These are phyloP conservation scores for Hippocampus mohnikei DNA, from an alignment of 2,113 vertebrate genomes.

Conservation along the genomic window DNA sequence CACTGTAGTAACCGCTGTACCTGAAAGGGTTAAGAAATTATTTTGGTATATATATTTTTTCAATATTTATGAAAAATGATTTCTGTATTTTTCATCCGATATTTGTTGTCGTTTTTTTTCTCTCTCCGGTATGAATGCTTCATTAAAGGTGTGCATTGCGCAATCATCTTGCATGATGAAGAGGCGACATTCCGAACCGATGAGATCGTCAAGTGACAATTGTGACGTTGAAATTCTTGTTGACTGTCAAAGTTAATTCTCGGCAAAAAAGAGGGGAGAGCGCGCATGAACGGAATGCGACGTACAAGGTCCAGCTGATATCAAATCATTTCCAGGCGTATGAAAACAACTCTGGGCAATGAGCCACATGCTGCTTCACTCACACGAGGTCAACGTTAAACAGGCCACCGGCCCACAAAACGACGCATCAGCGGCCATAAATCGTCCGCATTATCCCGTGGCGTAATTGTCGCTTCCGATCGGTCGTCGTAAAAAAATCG, in stretches of 20 bases:
- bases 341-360: not conserved
- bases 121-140: no score
- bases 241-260: no score
- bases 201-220: not conserved
- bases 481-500: conserved; percentile 69
- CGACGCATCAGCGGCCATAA: conserved; percentile 54
- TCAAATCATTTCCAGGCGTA: not conserved
- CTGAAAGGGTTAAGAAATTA: no score
- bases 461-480: conserved; percentile 64
- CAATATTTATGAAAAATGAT: no score
- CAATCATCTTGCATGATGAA: no score
- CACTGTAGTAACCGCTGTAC: no score
- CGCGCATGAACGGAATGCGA: not conserved
- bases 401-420: conserved; percentile 53
- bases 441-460: conserved; percentile 34
- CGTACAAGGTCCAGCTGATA: not conserved
- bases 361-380: conserved; percentile 2
- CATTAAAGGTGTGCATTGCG: no score
- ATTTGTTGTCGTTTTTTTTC: no score
- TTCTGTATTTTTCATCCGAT: no score
- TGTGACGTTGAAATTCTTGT: no score
- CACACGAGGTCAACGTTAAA: conserved; percentile 60
- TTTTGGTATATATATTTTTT: no score
- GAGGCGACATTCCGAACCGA: not conserved
- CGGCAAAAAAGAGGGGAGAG: no score